Base-by-base conservation (phyloP, 2,888 invertebrate genomes). In the Yponomeuta malinellus region DNA sequence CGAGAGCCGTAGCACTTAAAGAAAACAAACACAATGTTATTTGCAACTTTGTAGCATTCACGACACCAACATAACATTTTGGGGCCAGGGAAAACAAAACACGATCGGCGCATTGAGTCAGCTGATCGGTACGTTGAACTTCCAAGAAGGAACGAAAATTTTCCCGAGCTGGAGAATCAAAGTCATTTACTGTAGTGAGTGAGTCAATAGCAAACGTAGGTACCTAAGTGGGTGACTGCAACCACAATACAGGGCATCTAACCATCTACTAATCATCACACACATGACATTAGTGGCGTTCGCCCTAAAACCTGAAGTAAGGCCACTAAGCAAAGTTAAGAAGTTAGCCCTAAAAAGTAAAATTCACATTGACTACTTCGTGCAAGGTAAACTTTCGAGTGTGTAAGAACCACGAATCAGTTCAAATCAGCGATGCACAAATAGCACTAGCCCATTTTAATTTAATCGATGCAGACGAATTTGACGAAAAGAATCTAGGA, bases 51-150 rank as follows among this genome's bases (percentile, higher is more conserved):
- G 88, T 88, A 76, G 75, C 31, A 29, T 15, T 43, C 43, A 43
- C 43, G 43, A 43, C 43, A 31, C 65, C 75, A 74, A 76, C 79
- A 80, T 79, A 48, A 43, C 33, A 23, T 52, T 78, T 80, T 81
- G 78, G 81, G 12, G 15, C 75, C 78, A 78, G 77, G 76, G 78
- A 75, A 77, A 79, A 80, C 79, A 81, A 80, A 78, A 77, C 77
- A 74, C 76, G 72, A 80, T 15, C 15, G 52, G 12, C 5, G 52
- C 52, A 81, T 87, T 88, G 89, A 90, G 85, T 89, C 89, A 89
- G 85, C 84, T 88, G 85, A 85, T 85, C 79, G 83, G 89, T 84
- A 80, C 89, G 84, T 83, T 86, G 88, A 90, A 87, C 89, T 83
- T 87, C 81, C 76, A 76, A 79, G 83, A 86, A 83, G 15, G 15